These are phyloP conservation scores for Antidorcas marsupialis DNA, from an alignment of 2,113 vertebrate species.

Conservation along the genomic window DNA sequence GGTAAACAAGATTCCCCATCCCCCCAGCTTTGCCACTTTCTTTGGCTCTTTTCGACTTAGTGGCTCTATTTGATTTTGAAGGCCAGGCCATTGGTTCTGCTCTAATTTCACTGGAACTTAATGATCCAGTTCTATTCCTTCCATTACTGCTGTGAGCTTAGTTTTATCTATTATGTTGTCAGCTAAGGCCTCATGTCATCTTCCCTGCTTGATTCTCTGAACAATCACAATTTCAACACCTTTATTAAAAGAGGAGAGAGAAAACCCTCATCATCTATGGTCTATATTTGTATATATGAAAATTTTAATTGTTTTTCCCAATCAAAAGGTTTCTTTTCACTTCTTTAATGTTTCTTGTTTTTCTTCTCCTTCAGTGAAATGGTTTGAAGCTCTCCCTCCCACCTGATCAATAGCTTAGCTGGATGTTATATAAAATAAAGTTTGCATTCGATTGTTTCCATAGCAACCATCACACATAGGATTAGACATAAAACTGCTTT, in stretches of 20 bases:
- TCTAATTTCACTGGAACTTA: conserved; percentile 41
- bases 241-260: conserved; percentile 24
- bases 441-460: conserved; percentile 48
- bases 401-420: conserved; percentile 48
- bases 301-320: not conserved
- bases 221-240: not conserved
- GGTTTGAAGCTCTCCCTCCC: not conserved
- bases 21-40: not conserved
- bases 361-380: not conserved
- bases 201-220: not conserved
- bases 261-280: not conserved
- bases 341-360: not conserved
- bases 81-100: not conserved
- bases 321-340: not conserved
- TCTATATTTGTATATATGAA: conserved; percentile 6
- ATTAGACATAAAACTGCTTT: conserved; percentile 46
- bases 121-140: conserved; percentile 33
- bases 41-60: not conserved
- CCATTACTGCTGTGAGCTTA: not conserved
- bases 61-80: not conserved
- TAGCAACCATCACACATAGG: conserved; percentile 39
- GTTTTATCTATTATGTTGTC: conserved; percentile 19
- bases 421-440: conserved; percentile 35
- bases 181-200: not conserved
- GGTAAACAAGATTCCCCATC: not conserved